phyloP scores from a whole-genome alignment of 2,113 vertebrate species.

The Microtus montanus region DNA sequence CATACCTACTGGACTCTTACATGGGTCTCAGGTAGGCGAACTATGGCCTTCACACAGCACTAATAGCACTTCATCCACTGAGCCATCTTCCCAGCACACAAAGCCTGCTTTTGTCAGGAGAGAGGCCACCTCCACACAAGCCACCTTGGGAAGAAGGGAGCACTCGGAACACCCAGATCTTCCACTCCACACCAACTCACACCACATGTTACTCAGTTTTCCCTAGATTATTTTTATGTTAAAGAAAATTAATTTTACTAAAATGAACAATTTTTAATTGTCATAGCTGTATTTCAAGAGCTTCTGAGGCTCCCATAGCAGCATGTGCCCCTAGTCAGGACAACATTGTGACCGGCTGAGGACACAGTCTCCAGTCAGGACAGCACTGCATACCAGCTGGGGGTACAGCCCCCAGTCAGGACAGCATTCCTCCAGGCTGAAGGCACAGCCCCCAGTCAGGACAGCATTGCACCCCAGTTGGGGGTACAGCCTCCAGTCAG shows the following conservation, averaged over 20 bases:
- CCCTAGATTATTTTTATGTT: not conserved
- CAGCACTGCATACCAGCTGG: not conserved
- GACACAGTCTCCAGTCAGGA: not conserved
- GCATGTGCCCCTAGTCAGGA: not conserved
- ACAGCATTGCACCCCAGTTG: too few relatives aligned
- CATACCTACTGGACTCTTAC: too few relatives aligned
- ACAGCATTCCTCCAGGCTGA: too few relatives aligned
- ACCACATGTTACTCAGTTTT: fast-evolving
- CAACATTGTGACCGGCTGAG: not conserved
- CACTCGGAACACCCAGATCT: fast-evolving
- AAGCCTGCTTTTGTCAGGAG: not conserved
- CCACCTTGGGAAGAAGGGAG: fast-evolving
- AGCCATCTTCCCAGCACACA: not conserved
- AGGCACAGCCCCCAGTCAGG: too few relatives aligned
- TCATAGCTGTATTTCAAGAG: not conserved
- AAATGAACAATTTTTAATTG: not conserved
- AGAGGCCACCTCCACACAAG: not conserved
- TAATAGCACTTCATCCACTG: not conserved
- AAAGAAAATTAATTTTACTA: not conserved
- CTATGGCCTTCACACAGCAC: too few relatives aligned
- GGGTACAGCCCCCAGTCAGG: too few relatives aligned
- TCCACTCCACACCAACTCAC: not conserved
- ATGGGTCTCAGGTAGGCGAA: fast-evolving
- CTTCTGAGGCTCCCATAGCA: not conserved
- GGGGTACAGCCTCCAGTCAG: too few relatives aligned